Base-by-base conservation (phyloP, 2,888 invertebrate genomes). In the Eupithecia vulgata region DNA sequence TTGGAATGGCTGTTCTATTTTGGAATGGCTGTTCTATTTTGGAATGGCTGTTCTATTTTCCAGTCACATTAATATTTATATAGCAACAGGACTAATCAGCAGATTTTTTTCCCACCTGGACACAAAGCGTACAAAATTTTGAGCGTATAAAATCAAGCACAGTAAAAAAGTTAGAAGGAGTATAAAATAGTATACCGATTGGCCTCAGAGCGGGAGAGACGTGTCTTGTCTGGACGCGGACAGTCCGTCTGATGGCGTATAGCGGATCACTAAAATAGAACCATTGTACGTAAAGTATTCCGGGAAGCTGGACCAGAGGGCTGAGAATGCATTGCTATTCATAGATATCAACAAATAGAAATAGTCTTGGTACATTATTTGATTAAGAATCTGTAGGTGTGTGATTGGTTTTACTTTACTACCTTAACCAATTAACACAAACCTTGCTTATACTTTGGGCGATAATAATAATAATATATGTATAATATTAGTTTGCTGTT, bases 261-360 rank as follows among this genome's bases (percentile, higher is more conserved):
- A 85, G 15, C 87, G 89, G 90, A 90, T 91, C 90, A 91, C 89
- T 86, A 88, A 88, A 88, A 90, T 89, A 87, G 85, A 71, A 34
- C 48, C 61, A 71, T 74, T 74, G 71, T 74, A 25, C 42, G 66
- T 37, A 45, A 35, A 40, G 66, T 48, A 45, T 71, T 67, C 68
- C 68, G 65, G 45, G 52, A 66, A 74, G 66, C 40, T 59, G 59
- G 25, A 59, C 59, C 59, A 59, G 59, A 59, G 30, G 30, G 30
- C 59, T 5, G 25, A 30, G 59, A 59, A 30, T 30, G 6, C 6
- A 59, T 15, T 21, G 59, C 30, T 59, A 15, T 59, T 59, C 59
- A 59, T 59, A 59, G 59, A 59, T 21, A 35, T n/a, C 42, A 1
- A 15, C 15, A 15, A 59, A 52, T 21, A 3, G 48, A 48, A 2